Percentiles rank a stretch among this genome's conserved stretches.
phyloP scores from a whole-genome alignment of 2,113 vertebrate species.

The Gnathonemus echidnorhynchus region DNA sequence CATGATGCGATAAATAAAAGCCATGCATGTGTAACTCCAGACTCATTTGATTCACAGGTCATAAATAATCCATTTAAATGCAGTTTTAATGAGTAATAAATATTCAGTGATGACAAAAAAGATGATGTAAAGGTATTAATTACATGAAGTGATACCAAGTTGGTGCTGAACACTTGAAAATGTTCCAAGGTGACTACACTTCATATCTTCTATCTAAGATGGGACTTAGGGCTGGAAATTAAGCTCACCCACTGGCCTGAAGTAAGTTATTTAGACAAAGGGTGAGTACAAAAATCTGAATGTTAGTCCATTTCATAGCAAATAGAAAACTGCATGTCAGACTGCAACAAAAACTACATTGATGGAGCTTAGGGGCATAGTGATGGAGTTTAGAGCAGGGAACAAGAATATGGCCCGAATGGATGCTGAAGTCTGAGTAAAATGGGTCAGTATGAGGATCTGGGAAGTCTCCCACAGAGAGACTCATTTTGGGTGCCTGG shows the following conservation, averaged over 20 bases:
- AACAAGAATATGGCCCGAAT: constrained; percentile 12
- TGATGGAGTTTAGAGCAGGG: constrained; percentile 20
- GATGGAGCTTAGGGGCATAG: background rate
- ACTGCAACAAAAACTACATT: background rate
- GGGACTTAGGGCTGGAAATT: background rate
- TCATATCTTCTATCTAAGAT: background rate
- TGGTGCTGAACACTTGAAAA: background rate
- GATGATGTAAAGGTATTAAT: background rate
- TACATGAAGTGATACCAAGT: background rate
- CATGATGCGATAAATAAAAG: background rate
- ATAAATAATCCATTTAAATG: background rate
- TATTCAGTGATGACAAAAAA: background rate
- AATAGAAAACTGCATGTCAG: background rate
- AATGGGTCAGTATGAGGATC: constrained; percentile 23
- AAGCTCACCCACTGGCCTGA: background rate
- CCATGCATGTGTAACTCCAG: background rate
- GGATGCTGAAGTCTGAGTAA: constrained; percentile 18
- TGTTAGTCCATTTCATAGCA: background rate
- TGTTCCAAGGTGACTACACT: background rate
- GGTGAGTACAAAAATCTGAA: background rate
- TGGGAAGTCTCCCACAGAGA: constrained; percentile 15
- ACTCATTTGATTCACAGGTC: background rate
- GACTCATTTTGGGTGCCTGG: constrained; percentile 42
- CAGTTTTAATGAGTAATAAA: background rate
- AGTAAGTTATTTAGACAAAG: background rate